These are phyloP conservation scores for Tragulus kanchil DNA, from an alignment of 2,113 vertebrate genomes.

Conservation along the genomic window DNA sequence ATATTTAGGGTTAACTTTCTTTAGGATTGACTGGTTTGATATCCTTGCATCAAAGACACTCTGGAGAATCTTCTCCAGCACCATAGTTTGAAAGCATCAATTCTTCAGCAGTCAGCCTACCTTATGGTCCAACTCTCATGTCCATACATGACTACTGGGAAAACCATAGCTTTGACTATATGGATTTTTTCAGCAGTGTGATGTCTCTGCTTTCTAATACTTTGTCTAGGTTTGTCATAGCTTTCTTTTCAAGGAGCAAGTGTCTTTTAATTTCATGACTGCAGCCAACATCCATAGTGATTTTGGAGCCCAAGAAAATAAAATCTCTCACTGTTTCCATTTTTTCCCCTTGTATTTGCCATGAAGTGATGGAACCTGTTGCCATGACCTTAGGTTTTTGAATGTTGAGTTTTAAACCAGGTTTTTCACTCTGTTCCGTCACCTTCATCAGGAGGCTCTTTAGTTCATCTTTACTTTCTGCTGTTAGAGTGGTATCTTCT, in stretches of 20 bases:
- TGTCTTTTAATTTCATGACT: background rate
- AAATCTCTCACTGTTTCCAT: background rate
- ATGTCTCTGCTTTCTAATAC: background rate
- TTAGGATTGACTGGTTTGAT: background rate
- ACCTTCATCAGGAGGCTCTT: background rate
- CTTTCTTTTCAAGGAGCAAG: background rate
- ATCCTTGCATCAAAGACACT: background rate
- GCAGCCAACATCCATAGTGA: background rate
- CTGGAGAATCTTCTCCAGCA: background rate
- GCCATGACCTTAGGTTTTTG: background rate
- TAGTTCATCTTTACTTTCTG: background rate
- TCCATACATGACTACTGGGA: background rate
- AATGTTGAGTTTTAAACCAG: background rate
- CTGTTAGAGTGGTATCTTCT: background rate
- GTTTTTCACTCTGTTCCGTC: background rate
- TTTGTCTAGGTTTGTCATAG: background rate
- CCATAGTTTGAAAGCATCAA: background rate
- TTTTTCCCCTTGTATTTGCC: background rate
- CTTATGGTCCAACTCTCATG: background rate
- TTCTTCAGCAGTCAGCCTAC: background rate
- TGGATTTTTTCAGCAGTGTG: background rate
- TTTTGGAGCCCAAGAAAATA: background rate
- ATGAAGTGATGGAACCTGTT: fast-evolving
- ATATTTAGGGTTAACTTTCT: background rate
- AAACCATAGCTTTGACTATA: background rate